phyloP scores from a whole-genome alignment of 1,140 invertebrate species.

The Maconellicoccus hirsutus region DNA sequence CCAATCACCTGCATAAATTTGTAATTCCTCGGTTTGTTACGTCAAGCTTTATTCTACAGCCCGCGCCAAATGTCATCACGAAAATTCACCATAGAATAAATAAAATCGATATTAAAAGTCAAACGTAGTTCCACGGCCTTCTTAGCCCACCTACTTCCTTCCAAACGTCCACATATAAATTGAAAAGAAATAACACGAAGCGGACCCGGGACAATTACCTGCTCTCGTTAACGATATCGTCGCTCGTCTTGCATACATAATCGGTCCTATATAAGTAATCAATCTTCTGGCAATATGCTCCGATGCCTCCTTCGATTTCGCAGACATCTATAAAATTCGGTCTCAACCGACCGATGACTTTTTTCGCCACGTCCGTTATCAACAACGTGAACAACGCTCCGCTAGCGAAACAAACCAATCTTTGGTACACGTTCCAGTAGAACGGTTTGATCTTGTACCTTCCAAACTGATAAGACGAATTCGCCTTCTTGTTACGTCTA shows the following conservation, averaged over 20 bases:
- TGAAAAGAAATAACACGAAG: no score
- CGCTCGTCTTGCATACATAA: conserved; percentile 42
- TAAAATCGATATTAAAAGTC: no score
- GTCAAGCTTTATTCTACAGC: no score
- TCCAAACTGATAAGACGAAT: neutral
- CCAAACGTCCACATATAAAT: no score
- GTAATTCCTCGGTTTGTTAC: no score
- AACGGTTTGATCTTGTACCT: conserved; percentile 37
- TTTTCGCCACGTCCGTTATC: conserved; percentile 81
- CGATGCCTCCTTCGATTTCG: conserved; percentile 41
- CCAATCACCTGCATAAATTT: no score
- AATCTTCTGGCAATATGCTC: neutral
- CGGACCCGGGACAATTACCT: no score
- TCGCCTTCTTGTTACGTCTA: neutral
- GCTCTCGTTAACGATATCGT: neutral
- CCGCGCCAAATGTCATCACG: no score
- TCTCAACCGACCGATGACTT: conserved; percentile 75
- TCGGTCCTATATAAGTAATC: conserved; percentile 45
- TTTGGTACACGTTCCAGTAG: conserved; percentile 57
- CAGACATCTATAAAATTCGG: conserved; percentile 82
- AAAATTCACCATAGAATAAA: no score
- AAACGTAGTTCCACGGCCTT: no score
- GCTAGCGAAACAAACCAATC: conserved; percentile 67
- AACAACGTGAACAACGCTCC: conserved; percentile 71
- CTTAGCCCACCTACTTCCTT: no score